Base-by-base conservation (phyloP, 2,797 vertebrate species). In the Aldrovandia affinis region DNA sequence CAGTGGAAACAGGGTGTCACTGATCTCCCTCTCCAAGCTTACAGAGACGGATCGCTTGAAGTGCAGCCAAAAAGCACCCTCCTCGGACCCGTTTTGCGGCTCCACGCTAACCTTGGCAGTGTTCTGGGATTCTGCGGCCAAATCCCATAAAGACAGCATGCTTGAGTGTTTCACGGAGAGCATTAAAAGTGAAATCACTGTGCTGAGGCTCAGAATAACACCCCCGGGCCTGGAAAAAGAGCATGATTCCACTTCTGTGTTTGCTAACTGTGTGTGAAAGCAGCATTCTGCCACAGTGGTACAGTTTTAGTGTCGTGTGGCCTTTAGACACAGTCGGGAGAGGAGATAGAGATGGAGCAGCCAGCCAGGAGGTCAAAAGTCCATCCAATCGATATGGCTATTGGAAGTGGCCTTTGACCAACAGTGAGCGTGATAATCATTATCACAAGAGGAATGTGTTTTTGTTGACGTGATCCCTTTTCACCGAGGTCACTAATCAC, bases 151-250 rank as follows among this genome's bases (percentile, higher is more conserved):
- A 42, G n/a, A 14, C 36, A 57, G 25, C 54, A 30, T 33, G 39
- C 36, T 78, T 30, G 39, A 78, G 77, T 42, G n/a, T 50, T 78
- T 44, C 52, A 59, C 36, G 44, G 25, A 63, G 59, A 61, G 44
- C 8, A 59, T 18, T 78, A 61, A 83, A 83, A 78, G 28, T 47
- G 42, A 78, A n/a, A 78, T n/a, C 50, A n/a, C 70, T 75, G 39
- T 42, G 20, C 30, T 25, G 20, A 44, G 30, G 70, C 12, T 75
- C 39, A 25, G 30, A 75, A 39, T 50, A 44, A 6, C 44, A 61
- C 33, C 54, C 78, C 20, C 25, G 4, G 33, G n/a, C 52, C 68
- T 39, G 36, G 70, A 83, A 55, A 54, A 33, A 70, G 61, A 47
- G 52, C 39, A 3, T n/a, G 44, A 30, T 63, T 30, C 55, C 0